Conservation (phyloP, 2,797 vertebrate genomes). For the Paguma larvata region DNA sequence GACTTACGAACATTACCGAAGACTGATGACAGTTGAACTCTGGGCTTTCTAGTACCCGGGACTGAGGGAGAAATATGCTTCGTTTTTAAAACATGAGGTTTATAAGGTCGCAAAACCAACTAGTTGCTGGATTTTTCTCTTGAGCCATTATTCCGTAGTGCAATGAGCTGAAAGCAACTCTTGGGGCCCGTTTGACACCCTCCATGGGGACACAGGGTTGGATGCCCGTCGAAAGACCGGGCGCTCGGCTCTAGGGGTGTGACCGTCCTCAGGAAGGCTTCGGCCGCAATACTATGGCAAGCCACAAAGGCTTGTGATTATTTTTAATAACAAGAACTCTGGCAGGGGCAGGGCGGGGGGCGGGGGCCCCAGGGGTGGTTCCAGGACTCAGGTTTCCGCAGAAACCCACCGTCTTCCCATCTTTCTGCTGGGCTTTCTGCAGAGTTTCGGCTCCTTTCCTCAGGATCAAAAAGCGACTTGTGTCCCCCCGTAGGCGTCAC, state of each 20-base stretch:
- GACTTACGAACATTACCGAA: not conserved
- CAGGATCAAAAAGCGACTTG: not conserved
- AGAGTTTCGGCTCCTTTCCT: not conserved
- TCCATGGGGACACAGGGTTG: not conserved
- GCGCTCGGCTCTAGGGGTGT: not conserved
- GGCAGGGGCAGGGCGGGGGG: rapidly evolving
- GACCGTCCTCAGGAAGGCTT: not conserved
- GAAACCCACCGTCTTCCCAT: not conserved
- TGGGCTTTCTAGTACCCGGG: rapidly evolving
- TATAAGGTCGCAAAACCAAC: not conserved
- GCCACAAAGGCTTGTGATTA: too few species aligned
- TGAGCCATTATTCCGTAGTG: rapidly evolving
- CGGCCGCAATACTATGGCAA: too few species aligned
- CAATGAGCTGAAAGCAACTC: not conserved
- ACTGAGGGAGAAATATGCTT: not conserved
- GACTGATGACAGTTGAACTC: rapidly evolving
- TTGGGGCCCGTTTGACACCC: rapidly evolving
- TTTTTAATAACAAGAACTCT: not conserved
- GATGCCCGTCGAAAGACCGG: not conserved
- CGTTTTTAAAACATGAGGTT: not conserved
- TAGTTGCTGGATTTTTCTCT: not conserved
- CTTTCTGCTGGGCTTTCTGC: not conserved
- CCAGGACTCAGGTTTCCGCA: not conserved
- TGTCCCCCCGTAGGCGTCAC: not conserved
- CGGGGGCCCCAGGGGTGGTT: not conserved